phyloP scores from a whole-genome alignment of 1,140 invertebrate genomes.

The Bombus polaris region DNA sequence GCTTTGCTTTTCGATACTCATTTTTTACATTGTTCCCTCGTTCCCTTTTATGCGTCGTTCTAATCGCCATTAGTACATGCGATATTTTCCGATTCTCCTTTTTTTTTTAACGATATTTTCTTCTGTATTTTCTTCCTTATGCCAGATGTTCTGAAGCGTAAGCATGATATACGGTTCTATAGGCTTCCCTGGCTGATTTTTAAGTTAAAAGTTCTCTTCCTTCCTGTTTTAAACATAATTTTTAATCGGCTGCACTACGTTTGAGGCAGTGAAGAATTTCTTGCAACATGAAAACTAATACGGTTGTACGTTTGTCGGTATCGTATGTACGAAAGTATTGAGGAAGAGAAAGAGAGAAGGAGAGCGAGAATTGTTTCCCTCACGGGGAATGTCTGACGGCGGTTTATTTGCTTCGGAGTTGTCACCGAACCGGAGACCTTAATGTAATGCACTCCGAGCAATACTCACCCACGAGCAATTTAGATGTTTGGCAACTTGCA shows the following conservation, averaged over 20 bases:
- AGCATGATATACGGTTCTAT: too few relatives aligned
- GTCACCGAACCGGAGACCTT: slow-evolving; percentile 34
- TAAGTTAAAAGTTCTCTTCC: too few relatives aligned
- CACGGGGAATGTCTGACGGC: background rate
- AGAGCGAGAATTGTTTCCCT: background rate
- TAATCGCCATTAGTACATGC: background rate
- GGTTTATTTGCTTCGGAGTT: slow-evolving; percentile 36
- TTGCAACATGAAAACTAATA: too few relatives aligned
- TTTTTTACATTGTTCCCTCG: background rate
- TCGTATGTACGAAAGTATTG: background rate
- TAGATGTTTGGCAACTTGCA: slow-evolving; percentile 92
- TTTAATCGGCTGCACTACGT: too few relatives aligned
- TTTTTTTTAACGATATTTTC: background rate
- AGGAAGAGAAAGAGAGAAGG: background rate
- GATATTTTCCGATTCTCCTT: background rate
- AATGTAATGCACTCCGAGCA: slow-evolving; percentile 37
- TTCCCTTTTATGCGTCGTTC: background rate
- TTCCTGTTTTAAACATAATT: too few relatives aligned
- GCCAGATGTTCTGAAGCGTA: too few relatives aligned
- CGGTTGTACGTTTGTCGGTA: too few relatives aligned
- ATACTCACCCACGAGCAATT: slow-evolving; percentile 90
- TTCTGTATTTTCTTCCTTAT: too few relatives aligned
- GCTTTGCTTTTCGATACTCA: too few relatives aligned
- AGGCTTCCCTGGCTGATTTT: too few relatives aligned
- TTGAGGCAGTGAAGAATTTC: too few relatives aligned